Base-by-base conservation (phyloP, 1,140 invertebrate genomes). In the Lordiphosa collinella region DNA sequence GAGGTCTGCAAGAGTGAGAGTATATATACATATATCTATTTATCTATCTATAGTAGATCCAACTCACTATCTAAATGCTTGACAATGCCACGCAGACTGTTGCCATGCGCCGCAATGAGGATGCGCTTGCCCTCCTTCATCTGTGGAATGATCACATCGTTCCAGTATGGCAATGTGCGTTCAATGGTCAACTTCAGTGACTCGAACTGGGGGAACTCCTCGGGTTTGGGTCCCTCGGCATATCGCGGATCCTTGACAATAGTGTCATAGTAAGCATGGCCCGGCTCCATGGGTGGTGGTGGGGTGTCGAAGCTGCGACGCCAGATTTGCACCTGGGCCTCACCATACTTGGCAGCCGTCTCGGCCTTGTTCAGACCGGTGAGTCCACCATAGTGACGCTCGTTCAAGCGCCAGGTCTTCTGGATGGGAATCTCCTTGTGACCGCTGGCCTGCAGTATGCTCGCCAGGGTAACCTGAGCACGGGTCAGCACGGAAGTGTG, bases 291-390 rank as follows among this genome's bases (percentile, higher is more conserved):
- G 2, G 95, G 90, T 65, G 97, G 97, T 54, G 97, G 97, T 40
- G 97, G 96, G 22, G 93, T 93, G 86, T 98, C 96, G 84, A 96
- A 99, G 62, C 96, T 97, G 54, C 97, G 92, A 62, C 97, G 92
- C 97, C 97, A 99, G 65, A 98, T 97, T 91, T 97, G 92, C 1
- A 96, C 94, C 90, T 95, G 94, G 25, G 94, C 95, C 89, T 98
- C 97, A 6, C 97, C 97, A 90, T 97, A 97, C 87, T 98, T 98
- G 3, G 94, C 94, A 63, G 97, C 97, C 13, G 97, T 99, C 90
- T 98, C 97, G 3, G 96, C 93, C 89, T 99, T 99, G 86, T 99
- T 97, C 46, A 98, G 91, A 2, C 97, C 97, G 41, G 97, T 98
- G 2, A 99, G 91, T 25, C 94, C 96, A 64, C 97, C 97, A 88